Conservation (phyloP, 2,797 vertebrate species). For the Ataeniobius toweri region DNA sequence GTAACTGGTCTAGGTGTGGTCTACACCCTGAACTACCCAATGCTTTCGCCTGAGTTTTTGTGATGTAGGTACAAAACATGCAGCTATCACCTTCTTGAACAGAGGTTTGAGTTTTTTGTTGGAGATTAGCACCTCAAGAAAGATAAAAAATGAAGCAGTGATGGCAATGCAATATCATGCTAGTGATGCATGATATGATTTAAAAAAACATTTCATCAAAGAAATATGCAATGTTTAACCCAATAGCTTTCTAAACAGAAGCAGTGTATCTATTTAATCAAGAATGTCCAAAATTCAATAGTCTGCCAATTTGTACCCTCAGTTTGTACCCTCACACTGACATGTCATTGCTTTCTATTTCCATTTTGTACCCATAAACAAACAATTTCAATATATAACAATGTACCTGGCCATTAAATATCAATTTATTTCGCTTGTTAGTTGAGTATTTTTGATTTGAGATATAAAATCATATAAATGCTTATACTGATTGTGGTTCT, state of each 20-base stretch:
- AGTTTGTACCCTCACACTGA: too few relatives aligned
- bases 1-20: conserved; percentile 67
- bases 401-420: too few relatives aligned
- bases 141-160: not conserved
- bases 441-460: too few relatives aligned
- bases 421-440: too few relatives aligned
- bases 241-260: not conserved
- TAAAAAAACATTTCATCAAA: not conserved
- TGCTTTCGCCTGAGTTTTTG: conserved; percentile 5
- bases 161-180: not conserved
- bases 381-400: too few relatives aligned
- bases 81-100: conserved; percentile 16
- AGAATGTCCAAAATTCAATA: too few relatives aligned
- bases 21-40: conserved; percentile 19
- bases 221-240: not conserved
- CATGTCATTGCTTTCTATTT: too few relatives aligned
- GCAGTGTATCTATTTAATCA: too few relatives aligned
- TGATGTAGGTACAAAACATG: conserved; percentile 8
- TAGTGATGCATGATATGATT: not conserved
- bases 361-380: too few relatives aligned
- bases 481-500: too few relatives aligned
- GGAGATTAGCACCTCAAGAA: not conserved
- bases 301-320: too few relatives aligned
- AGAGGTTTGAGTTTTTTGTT: conserved; percentile 3
- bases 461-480: too few relatives aligned